phyloP scores from a whole-genome alignment of 2,888 invertebrate genomes.

The Calliopum simillimum region DNA sequence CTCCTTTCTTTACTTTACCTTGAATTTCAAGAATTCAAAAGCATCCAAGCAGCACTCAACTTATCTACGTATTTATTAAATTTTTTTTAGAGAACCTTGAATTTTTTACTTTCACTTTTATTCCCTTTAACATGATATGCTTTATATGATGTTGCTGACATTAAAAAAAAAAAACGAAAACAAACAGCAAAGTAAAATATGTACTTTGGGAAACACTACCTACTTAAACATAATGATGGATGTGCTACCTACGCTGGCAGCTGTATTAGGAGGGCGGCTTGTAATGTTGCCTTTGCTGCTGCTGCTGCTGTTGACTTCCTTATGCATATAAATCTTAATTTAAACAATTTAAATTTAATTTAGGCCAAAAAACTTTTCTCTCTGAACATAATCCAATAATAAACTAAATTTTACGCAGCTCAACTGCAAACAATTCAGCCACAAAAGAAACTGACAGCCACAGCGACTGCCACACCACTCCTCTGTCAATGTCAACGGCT shows the following conservation, averaged over 20 bases:
- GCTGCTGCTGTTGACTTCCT: not conserved
- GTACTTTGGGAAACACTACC: not conserved
- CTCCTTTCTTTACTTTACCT: too few species aligned
- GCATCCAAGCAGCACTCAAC: too few species aligned
- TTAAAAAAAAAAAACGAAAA: not conserved
- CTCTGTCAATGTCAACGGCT: too few species aligned
- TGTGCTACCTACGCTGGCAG: not conserved
- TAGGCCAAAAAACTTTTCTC: constrained; percentile 3
- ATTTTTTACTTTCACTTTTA: too few species aligned
- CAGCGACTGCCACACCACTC: not conserved
- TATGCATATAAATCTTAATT: constrained; percentile 18
- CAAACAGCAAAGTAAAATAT: not conserved
- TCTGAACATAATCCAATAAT: constrained; percentile 16
- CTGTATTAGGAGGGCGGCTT: not conserved
- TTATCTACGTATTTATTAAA: too few species aligned
- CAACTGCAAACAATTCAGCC: not conserved
- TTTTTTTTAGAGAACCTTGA: too few species aligned
- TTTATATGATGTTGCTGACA: too few species aligned
- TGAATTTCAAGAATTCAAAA: too few species aligned
- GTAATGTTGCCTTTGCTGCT: too few species aligned
- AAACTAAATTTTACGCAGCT: not conserved
- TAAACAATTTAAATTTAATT: constrained; percentile 20
- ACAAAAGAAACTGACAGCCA: not conserved
- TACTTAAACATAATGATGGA: too few species aligned
- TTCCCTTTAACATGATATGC: too few species aligned